These are phyloP conservation scores for Branchellion lobata DNA, from an alignment of 2,888 invertebrate genomes.

Conservation along the genomic window DNA sequence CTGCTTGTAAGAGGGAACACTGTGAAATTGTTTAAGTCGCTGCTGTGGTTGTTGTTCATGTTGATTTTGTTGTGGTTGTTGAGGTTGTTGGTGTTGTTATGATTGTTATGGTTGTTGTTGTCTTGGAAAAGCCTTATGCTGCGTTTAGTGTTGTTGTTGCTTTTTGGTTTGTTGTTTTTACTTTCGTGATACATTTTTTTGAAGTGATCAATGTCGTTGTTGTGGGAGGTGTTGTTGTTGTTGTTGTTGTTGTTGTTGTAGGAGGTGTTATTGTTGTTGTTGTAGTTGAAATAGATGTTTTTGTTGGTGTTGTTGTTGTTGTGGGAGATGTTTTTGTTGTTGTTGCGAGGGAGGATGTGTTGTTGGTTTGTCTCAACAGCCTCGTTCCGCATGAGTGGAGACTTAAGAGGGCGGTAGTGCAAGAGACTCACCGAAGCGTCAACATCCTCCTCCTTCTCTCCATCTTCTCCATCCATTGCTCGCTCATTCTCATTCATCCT, in stretches of 20 bases:
- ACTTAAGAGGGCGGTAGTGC: neutral
- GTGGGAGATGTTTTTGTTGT: neutral
- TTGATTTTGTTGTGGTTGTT: neutral
- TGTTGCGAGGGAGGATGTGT: neutral
- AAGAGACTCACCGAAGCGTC: neutral
- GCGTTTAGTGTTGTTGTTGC: no score
- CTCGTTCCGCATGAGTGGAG: neutral
- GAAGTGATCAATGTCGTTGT: no score
- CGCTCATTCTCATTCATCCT: no score
- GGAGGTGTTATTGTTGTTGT: no score
- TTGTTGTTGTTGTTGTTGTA: neutral
- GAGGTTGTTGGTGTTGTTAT: neutral
- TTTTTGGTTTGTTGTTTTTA: no score
- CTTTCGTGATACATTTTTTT: no score
- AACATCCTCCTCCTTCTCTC: no score
- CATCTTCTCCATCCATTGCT: no score
- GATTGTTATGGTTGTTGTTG: neutral
- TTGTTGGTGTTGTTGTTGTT: neutral
- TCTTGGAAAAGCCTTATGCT: no score
- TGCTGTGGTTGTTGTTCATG: neutral
- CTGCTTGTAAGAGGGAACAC: neutral
- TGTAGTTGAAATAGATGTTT: no score
- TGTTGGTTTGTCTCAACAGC: no score
- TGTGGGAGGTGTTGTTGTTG: neutral
- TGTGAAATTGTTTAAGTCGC: neutral